Evolutionary conservation across 2,797 vertebrate species (phyloP).

Genomic region (Channa striata): DNA sequence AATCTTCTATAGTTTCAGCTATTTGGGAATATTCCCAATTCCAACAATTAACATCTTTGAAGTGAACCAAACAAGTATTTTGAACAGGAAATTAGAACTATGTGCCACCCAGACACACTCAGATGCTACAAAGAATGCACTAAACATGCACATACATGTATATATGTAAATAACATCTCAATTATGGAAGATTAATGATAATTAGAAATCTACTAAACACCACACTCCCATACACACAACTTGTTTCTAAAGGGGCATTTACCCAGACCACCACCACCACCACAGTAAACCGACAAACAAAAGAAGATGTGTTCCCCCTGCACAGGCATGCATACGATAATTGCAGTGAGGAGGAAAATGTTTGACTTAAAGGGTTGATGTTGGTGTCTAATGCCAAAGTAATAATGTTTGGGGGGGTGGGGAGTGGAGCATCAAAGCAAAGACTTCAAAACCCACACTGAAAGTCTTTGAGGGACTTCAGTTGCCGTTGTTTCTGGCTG

Average conservation of each 20-base stretch:
- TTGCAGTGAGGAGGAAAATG: slow-evolving; percentile 52
- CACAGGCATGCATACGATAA: slow-evolving; percentile 68
- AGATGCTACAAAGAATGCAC: slow-evolving; percentile 1
- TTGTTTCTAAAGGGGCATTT: slow-evolving; percentile 7
- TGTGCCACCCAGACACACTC: slow-evolving; percentile 17
- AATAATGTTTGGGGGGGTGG: slow-evolving; percentile 48
- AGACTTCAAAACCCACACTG: slow-evolving; percentile 43
- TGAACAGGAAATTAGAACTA: too few species aligned
- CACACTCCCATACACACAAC: not conserved
- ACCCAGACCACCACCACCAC: slow-evolving; percentile 39
- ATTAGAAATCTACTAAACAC: slow-evolving; percentile 30
- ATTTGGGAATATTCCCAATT: too few species aligned
- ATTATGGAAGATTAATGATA: slow-evolving; percentile 34
- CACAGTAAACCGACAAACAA: slow-evolving; percentile 54
- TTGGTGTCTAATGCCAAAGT: slow-evolving; percentile 63
- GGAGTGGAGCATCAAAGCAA: slow-evolving; percentile 47
- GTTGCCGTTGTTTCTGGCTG: not conserved
- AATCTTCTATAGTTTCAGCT: too few species aligned
- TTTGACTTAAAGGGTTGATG: slow-evolving; percentile 51
- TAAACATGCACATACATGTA: not conserved
- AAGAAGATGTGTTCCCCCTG: slow-evolving; percentile 64
- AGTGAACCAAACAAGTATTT: too few species aligned
- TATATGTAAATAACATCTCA: slow-evolving; percentile 14
- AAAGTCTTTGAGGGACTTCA: not conserved
- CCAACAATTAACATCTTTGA: too few species aligned